Base-by-base conservation (phyloP, 1,140 invertebrate species). In the Anadara kagoshimensis region DNA sequence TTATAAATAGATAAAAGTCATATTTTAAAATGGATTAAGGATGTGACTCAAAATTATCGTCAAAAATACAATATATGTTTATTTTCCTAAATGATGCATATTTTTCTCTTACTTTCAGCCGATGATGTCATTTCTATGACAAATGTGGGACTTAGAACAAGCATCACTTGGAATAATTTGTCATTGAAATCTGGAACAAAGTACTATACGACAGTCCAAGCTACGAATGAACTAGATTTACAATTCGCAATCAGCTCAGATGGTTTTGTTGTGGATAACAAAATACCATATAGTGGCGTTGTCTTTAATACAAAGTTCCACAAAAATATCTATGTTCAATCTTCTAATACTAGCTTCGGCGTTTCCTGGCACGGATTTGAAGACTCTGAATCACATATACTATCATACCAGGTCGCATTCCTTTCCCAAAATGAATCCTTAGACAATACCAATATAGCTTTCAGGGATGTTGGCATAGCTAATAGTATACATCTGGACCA, bases 281-380 rank as follows among this genome's bases (percentile, higher is more conserved):
- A 22, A 36, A 36, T 36, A 14, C 75, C 75, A 22, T 16, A 26
- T 20, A 8, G 41, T 11, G 75, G 75, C 1, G 54, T 68, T 41
- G 69, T 72, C 16, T 76, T 58, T 43, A 76, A 64, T 8, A 72
- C 69, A 16, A 44, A 41, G 10, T 26, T 41, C 43, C 43, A 70
- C 10, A 59, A 18, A 45, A 26, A 66, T 45, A 67, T 70, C 45
- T n/a, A 18, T 16, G 54, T 43, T 41, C 69, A 73, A 22, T 64
- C 68, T 20, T 70, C 63, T 10, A 54, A 24, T 4, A 44, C 58
- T 41, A 24, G 57, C 18, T 1, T 81, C 16, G 36, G 47, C n/a
- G 69, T 69, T 47, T 81, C 80, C 1, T 81, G 77, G 75, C 62
- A 73, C 49, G 80, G 80, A 14, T 81, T 81, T 47, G 51, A 72